These are phyloP conservation scores for Notodonta dromedarius DNA, from an alignment of 2,888 invertebrate genomes.

Conservation along the genomic window DNA sequence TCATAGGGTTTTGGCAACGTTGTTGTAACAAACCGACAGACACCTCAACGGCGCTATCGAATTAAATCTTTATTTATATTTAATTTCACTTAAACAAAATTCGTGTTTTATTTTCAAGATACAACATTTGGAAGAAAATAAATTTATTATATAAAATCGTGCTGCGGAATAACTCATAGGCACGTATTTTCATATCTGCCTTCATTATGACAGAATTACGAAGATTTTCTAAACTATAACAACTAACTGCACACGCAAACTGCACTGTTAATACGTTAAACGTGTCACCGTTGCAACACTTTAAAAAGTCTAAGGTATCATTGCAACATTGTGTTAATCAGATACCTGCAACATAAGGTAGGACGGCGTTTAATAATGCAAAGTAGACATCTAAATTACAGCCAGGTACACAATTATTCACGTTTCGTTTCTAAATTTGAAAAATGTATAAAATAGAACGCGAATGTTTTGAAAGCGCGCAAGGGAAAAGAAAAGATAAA, in stretches of 20 bases:
- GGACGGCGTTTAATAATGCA: neutral
- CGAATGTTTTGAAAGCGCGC: slow-evolving; percentile 30
- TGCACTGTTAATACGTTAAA: slow-evolving; percentile 2
- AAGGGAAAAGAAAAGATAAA: slow-evolving; percentile 48
- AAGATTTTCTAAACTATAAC: slow-evolving; percentile 1
- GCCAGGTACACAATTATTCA: neutral
- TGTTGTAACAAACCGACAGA: slow-evolving; percentile 4
- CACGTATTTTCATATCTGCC: slow-evolving; percentile 1
- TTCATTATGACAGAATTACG: neutral
- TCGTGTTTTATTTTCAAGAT: neutral
- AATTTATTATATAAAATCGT: neutral
- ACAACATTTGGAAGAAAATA: neutral
- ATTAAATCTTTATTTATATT: slow-evolving; percentile 20
- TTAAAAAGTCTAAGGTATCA: neutral
- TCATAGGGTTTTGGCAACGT: slow-evolving; percentile 41
- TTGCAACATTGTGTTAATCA: neutral
- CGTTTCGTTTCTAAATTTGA: slow-evolving; percentile 3
- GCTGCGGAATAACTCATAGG: neutral
- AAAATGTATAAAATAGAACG: slow-evolving; percentile 15
- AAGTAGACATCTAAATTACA: slow-evolving; percentile 1
- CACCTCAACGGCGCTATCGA: slow-evolving; percentile 21
- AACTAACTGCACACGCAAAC: slow-evolving; percentile 2
- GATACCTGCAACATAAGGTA: neutral
- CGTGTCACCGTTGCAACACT: slow-evolving; percentile 2
- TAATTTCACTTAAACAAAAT: neutral